Evolutionary conservation across 2,888 invertebrate genomes (phyloP).

Genomic region (Molorchus minor): DNA sequence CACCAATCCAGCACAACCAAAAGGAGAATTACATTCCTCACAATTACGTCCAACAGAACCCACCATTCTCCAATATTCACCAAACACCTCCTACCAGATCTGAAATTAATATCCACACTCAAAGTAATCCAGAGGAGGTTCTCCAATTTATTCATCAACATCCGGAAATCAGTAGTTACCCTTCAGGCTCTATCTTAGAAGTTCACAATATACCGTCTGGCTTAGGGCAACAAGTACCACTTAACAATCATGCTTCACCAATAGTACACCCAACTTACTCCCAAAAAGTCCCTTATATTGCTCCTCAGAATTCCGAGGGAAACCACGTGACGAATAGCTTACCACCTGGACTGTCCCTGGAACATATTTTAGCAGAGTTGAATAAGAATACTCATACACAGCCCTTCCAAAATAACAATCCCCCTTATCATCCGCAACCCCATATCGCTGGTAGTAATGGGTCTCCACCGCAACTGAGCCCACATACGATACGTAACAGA

Average conservation of each 20-base stretch:
- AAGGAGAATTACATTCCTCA: slow-evolving; percentile 26
- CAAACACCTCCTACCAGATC: slow-evolving; percentile 30
- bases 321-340: slow-evolving; percentile 39
- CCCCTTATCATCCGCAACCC: slow-evolving; percentile 30
- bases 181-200: slow-evolving; percentile 60
- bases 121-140: slow-evolving; percentile 57
- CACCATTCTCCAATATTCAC: slow-evolving; percentile 28
- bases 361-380: slow-evolving; percentile 59
- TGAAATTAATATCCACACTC: slow-evolving; percentile 51
- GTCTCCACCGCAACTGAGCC: slow-evolving; percentile 52
- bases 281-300: slow-evolving; percentile 48
- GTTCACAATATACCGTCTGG: slow-evolving; percentile 53
- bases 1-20: slow-evolving; percentile 25
- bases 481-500: slow-evolving; percentile 49
- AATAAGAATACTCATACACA: slow-evolving; percentile 53
- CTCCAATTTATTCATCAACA: slow-evolving; percentile 60
- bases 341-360: slow-evolving; percentile 54
- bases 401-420: slow-evolving; percentile 36
- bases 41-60: no score
- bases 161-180: slow-evolving; percentile 60
- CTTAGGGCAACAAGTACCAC: neutral
- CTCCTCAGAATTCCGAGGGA: slow-evolving; percentile 39
- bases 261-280: slow-evolving; percentile 35
- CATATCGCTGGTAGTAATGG: slow-evolving; percentile 42
- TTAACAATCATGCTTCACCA: slow-evolving; percentile 15